Base-by-base conservation (phyloP, 2,113 vertebrate species). In the Hippocampus barbouri region DNA sequence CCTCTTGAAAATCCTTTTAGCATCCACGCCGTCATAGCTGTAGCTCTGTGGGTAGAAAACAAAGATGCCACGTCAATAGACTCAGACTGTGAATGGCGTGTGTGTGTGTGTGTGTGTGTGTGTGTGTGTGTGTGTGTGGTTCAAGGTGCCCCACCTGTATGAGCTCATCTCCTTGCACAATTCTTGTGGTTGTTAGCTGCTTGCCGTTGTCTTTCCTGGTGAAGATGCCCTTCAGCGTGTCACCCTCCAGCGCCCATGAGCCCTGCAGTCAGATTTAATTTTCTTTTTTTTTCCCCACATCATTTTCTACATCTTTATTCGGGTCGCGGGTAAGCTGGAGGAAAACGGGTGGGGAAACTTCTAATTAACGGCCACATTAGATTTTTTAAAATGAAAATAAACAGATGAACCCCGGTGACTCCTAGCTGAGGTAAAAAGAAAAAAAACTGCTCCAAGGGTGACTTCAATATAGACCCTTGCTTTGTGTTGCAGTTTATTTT, bases 1-100 rank as follows among this genome's bases (percentile, higher is more conserved):
- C 78, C 77, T 95, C 79, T 97, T 99, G 89, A 97, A 98, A 89
- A 94, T 82, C 81, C 97, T 94, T 86, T 95, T 97, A 61, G 95
- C 93, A 21, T 96, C 91, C n/a, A 95, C 93, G 57, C 96, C 96
- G 60, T 98, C 95, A 0, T 97, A 98, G n/a, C 3, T 0, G 0
- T 96, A 98, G 71, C 70, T 94, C 97, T 99, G 91, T 67, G 59
- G 62, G 62, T 38, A 14, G 80, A 56, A 84, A 9, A 27, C 34
- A 53, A 75, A 4, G 41, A 6, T 18, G 34, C 8, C 15, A 69
- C 5, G 4, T 41, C 21, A 57, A 16, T 8, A 15, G 18, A 30
- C 14, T 54, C 16, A 30, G 12, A 20, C 56, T 59, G 56, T 27
- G 4, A 34, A 18, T 8, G 2, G 14, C n/a, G n/a, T n/a, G 27